Percentiles rank a stretch among this genome's conserved stretches.
These are phyloP conservation scores for Operophtera brumata DNA, from an alignment of 2,888 invertebrate genomes.

Conservation along the genomic window DNA sequence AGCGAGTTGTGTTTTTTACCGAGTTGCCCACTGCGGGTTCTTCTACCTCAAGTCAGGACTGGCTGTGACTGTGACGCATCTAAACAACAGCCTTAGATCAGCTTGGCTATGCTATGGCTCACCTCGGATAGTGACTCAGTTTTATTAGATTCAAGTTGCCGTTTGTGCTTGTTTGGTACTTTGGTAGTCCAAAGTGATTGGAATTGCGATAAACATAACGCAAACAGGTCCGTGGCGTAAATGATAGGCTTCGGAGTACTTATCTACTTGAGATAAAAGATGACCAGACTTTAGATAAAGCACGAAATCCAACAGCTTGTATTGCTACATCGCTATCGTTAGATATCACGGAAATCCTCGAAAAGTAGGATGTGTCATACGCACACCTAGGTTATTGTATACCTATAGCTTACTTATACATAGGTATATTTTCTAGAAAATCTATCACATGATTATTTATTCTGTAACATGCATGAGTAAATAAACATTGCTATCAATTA, in stretches of 20 bases:
- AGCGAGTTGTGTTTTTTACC: too few species aligned
- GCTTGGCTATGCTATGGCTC: too few species aligned
- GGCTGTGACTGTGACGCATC: too few species aligned
- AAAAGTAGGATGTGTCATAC: neutral
- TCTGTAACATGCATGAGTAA: too few species aligned
- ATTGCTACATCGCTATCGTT: constrained; percentile 3
- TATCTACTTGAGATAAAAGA: constrained; percentile 16
- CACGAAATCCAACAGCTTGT: constrained; percentile 17
- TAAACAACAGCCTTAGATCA: too few species aligned
- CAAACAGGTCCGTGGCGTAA: too few species aligned
- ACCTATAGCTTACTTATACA: neutral
- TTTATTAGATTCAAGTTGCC: too few species aligned
- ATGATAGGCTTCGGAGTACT: constrained; percentile 1
- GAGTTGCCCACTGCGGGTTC: too few species aligned
- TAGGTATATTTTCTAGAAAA: constrained; percentile 8
- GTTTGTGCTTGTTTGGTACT: too few species aligned
- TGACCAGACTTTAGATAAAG: constrained; percentile 25
- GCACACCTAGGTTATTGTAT: neutral
- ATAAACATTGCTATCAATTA: constrained; percentile 27
- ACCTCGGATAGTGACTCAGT: too few species aligned
- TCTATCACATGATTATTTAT: too few species aligned
- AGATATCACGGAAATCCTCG: constrained; percentile 4
- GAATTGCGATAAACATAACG: neutral
- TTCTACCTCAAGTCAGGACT: too few species aligned
- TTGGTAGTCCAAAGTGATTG: neutral